Conservation (phyloP, 2,113 vertebrate species). For the Rousettus leschenaultii region DNA sequence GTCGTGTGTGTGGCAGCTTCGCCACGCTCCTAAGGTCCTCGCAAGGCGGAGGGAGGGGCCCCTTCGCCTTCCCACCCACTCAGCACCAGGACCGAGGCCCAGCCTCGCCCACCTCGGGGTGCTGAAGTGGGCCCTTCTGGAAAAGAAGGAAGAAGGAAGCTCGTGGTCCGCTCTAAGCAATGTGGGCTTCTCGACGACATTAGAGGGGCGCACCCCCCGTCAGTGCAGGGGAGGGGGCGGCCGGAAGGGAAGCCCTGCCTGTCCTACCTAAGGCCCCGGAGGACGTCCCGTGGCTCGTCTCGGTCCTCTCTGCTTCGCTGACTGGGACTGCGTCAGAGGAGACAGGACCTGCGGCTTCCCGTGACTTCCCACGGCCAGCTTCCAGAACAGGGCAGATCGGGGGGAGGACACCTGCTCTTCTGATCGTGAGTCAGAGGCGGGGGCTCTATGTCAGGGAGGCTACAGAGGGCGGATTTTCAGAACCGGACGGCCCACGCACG, state of each 20-base stretch:
- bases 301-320: background rate
- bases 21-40: rapidly evolving
- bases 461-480: background rate
- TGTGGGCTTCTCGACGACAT: background rate
- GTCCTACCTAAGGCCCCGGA: background rate
- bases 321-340: background rate
- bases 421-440: background rate
- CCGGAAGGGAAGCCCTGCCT: background rate
- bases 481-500: background rate
- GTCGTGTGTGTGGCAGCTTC: background rate
- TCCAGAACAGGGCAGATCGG: background rate
- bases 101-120: background rate
- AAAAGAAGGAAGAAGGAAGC: background rate
- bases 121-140: background rate
- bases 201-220: background rate
- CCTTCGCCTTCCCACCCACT: too few relatives aligned
- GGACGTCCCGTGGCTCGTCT: too few relatives aligned
- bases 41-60: rapidly evolving
- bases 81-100: background rate
- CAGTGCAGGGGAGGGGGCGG: background rate
- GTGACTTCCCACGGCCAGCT: too few relatives aligned
- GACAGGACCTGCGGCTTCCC: background rate
- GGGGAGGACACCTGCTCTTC: background rate
- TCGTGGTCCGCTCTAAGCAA: background rate
- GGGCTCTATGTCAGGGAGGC: background rate